Evolutionary conservation across 2,797 vertebrate genomes (phyloP), one percentile per base, ranked within the genome.

Genomic region (Aphelocoma californica): DNA sequence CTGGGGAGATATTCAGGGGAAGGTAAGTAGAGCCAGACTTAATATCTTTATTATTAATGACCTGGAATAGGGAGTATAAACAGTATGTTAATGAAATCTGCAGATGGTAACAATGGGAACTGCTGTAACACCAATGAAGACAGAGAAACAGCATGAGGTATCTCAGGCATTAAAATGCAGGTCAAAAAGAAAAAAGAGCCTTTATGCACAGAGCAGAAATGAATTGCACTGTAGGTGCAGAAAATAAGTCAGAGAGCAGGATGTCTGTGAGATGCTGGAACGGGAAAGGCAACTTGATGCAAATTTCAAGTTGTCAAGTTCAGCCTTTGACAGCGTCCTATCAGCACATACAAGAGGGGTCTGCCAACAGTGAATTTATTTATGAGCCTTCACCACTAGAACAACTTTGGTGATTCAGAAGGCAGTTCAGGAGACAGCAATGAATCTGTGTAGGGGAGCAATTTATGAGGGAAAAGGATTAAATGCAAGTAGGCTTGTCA

Each of bases 21-120:
- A 90, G 75, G 92, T 91, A 71, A 62, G 92, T 48, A 92, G 19
- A 90, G 77, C 83, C 90, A 94, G 80, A 75, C 81, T 90, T 88
- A 88, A 31, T 88, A 92, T 86, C 73, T 95, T 75, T 54, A 64
- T 92, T 93, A 94, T 93, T 96, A 93, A 97, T 92, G 91, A 92
- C 51, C 54, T 91, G 81, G 91, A 94, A 85, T 69, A 85, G 34
- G 34, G 53, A 93, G 28, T 64, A 92, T 83, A 93, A 96, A 92
- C 81, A 90, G 87, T 16, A 80, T 14, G 75, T 77, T 92, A 95
- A 95, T 95, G 94, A 96, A 87, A 94, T 95, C 88, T 95, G 90
- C 95, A 96, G 94, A 93, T 95, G 95, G 90, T 74, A 93, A 88
- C 82, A 93, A 71, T 12, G 42, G 84, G 86, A 95, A 90, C 80